Evolutionary conservation across 2,888 invertebrate species (phyloP), one percentile per base, ranked within the genome.

Genomic region (Acronicta psi): DNA sequence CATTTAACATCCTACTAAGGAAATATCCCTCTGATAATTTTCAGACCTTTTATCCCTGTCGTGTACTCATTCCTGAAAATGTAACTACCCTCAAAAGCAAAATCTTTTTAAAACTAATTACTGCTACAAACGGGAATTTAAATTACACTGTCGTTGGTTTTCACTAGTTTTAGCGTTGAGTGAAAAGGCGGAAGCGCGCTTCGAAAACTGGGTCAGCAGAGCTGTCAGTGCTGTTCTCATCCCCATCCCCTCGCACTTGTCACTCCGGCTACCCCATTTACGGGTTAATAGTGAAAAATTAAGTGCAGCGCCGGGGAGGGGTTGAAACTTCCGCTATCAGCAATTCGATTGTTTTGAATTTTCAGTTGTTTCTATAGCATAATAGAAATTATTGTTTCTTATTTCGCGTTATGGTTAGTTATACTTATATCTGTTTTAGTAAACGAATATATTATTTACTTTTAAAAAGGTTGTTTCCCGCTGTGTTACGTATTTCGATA

Each of bases 191-290:
- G 81, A 82, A 80, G 73, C 71, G 75, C 63, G 74, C 71, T 72
- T 75, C 74, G 75, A 73, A 61, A 82, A 80, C 77, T 83, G 75
- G 83, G 84, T 83, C 84, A 82, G 78, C 68, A 54, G 50, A 71
- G 46, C 70, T 72, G 70, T 68, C 71, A 64, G 66, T 57, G 49
- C 55, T 51, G 31, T 61, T 56, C 51, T 45, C 51, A 38, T 56
- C 53, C 66, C 38, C 59, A 37, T 29, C 53, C 45, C 40, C 40
- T 54, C 66, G 46, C 69, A 75, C 72, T 78, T 80, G 77, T 80
- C 80, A 80, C 70, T 80, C 63, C 62, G 25, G 42, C 62, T 65
- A 66, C 64, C 72, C 73, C 77, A 77, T 80, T 79, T 65, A 59
- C 65, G 57, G 65, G 69, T 71, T 78, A 75, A 78, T 72, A 68